Percentiles rank a stretch among this genome's conserved stretches.
phyloP scores from a whole-genome alignment of 2,888 invertebrate species.

The Pandemis corylana region DNA sequence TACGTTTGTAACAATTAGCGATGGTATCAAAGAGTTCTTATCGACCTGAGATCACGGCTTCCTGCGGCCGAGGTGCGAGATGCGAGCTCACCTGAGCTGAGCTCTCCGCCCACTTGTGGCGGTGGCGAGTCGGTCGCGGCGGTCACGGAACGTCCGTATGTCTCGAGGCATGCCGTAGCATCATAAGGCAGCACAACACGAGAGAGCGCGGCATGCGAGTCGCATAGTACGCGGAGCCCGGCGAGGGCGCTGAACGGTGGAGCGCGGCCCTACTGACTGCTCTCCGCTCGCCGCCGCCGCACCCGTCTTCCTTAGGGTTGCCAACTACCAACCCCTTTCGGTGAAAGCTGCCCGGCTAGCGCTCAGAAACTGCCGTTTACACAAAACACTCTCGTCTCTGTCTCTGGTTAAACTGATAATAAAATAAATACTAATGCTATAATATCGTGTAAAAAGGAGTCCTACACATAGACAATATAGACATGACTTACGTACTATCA shows the following conservation, averaged over 20 bases:
- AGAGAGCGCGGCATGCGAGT: conserved; percentile 74
- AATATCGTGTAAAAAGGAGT: not conserved
- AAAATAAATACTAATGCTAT: not conserved
- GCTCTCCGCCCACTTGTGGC: conserved; percentile 82
- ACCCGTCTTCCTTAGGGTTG: conserved; percentile 34
- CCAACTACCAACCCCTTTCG: conserved; percentile 12
- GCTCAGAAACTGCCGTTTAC: not conserved
- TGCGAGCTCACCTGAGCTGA: conserved; percentile 80
- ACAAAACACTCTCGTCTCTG: not conserved
- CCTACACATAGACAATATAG: too few species aligned
- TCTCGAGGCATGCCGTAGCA: conserved; percentile 81
- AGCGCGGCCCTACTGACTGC: conserved; percentile 70
- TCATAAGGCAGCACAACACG: conserved; percentile 82
- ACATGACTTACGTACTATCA: too few species aligned
- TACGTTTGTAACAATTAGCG: conserved; percentile 3
- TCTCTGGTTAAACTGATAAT: not conserved
- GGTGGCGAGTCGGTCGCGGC: conserved; percentile 63
- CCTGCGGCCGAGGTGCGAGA: conserved; percentile 66
- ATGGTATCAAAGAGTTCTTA: conserved; percentile 53
- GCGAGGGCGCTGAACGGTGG: conserved; percentile 55
- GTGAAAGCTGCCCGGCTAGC: not conserved
- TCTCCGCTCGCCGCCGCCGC: conserved; percentile 52
- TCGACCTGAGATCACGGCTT: conserved; percentile 76
- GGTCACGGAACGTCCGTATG: conserved; percentile 82
- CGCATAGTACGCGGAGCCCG: conserved; percentile 65